phyloP scores from a whole-genome alignment of 2,888 invertebrate species.

The Dermolepida albohirtum region DNA sequence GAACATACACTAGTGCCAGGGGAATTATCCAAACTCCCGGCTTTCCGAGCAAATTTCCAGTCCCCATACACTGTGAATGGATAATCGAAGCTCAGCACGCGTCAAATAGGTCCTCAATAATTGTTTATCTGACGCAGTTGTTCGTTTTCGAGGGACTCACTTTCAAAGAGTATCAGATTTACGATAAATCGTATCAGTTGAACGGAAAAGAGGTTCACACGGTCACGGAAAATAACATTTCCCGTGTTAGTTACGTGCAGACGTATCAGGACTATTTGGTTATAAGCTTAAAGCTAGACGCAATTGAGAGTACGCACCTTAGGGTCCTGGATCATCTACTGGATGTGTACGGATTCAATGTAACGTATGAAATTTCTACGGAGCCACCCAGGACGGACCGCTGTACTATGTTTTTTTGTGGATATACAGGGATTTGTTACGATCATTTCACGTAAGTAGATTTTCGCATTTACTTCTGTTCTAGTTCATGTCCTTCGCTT shows the following conservation, averaged over 20 bases:
- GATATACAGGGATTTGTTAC: constrained; percentile 87
- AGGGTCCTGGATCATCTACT: constrained; percentile 83
- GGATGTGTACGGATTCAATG: constrained; percentile 91
- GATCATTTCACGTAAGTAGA: constrained; percentile 80
- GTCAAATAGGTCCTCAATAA: constrained; percentile 75
- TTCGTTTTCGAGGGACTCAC: constrained; percentile 83
- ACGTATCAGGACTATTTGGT: constrained; percentile 81
- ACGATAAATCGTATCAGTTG: constrained; percentile 52
- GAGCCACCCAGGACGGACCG: constrained; percentile 69
- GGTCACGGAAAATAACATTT: constrained; percentile 78
- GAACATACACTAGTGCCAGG: constrained; percentile 72
- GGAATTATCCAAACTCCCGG: constrained; percentile 86
- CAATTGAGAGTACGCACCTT: constrained; percentile 80
- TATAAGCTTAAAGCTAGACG: constrained; percentile 79
- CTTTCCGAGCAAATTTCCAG: constrained; percentile 84
- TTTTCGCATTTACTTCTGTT: constrained; percentile 5
- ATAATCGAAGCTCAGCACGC: constrained; percentile 81
- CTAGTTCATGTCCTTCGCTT: background rate
- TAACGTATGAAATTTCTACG: constrained; percentile 86
- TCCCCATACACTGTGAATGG: constrained; percentile 87
- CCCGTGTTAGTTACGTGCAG: constrained; percentile 73
- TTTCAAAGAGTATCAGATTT: constrained; percentile 74
- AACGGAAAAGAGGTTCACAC: constrained; percentile 66
- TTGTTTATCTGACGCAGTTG: constrained; percentile 89
- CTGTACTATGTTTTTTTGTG: constrained; percentile 85